Conservation (phyloP, 2,113 vertebrate genomes). For the Syngnathus scovelli region DNA sequence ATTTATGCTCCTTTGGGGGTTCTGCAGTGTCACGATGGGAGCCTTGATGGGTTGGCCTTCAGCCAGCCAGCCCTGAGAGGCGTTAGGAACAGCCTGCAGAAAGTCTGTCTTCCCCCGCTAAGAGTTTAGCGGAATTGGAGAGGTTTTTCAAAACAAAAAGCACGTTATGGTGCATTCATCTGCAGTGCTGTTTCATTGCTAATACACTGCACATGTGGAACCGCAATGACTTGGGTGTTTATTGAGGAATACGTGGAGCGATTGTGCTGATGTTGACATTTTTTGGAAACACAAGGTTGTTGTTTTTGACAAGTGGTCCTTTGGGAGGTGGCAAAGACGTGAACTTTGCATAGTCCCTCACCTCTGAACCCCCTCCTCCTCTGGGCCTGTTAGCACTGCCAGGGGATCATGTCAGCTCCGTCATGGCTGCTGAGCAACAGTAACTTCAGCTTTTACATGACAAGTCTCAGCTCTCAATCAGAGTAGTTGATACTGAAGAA, state of each 20-base stretch:
- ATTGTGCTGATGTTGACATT: constrained; percentile 34
- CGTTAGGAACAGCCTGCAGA: constrained; percentile 21
- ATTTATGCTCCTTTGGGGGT: constrained; percentile 43
- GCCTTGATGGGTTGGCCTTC: constrained; percentile 15
- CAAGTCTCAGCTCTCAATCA: background rate
- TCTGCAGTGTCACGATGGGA: constrained; percentile 25
- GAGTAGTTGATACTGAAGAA: background rate
- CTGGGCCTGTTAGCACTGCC: constrained; percentile 27
- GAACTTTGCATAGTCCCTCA: constrained; percentile 39
- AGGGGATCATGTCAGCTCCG: constrained; percentile 45
- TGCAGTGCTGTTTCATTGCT: constrained; percentile 19
- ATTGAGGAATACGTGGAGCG: constrained; percentile 25
- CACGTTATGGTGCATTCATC: constrained; percentile 15
- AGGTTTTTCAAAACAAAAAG: constrained; percentile 29
- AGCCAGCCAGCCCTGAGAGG: constrained; percentile 15
- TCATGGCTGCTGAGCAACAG: constrained; percentile 41
- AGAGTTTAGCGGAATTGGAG: constrained; percentile 15
- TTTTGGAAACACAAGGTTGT: constrained; percentile 33
- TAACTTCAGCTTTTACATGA: constrained; percentile 36
- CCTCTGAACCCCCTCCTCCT: constrained; percentile 22
- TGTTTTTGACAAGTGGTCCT: constrained; percentile 32
- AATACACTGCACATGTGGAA: constrained; percentile 37
- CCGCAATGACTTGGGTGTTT: constrained; percentile 29
- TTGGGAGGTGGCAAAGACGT: constrained; percentile 11
- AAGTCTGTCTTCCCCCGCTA: constrained; percentile 19